Percentiles rank a stretch among this genome's conserved stretches.
Evolutionary conservation across 2,797 vertebrate genomes (phyloP).

Genomic region (Cyclura pinguis): DNA sequence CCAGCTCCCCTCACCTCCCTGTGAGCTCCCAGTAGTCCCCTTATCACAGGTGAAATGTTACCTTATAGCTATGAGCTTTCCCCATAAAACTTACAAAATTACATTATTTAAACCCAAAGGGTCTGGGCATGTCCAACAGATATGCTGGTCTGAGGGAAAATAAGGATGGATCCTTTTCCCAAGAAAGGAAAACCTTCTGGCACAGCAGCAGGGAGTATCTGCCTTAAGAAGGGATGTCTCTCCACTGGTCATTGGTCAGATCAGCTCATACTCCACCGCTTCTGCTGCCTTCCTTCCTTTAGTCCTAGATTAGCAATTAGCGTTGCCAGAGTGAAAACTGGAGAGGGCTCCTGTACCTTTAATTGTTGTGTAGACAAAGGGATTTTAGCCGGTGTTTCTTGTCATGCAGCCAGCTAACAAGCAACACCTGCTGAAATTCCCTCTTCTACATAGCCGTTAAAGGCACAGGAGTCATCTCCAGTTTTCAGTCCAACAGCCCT

Average conservation of each 20-base stretch:
- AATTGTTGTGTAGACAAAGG: too few species aligned
- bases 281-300: background rate
- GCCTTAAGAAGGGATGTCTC: background rate
- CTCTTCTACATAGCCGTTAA: too few species aligned
- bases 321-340: too few species aligned
- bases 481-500: too few species aligned
- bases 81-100: background rate
- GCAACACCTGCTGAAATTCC: too few species aligned
- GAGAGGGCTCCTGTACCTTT: too few species aligned
- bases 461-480: too few species aligned
- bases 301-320: background rate
- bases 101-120: background rate
- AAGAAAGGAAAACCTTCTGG: background rate
- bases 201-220: too few species aligned
- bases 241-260: background rate
- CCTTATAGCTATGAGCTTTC: background rate
- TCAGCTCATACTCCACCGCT: background rate
- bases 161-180: background rate
- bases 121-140: background rate
- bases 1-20: too few species aligned
- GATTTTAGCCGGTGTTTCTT: too few species aligned
- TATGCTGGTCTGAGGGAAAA: background rate
- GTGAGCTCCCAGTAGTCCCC: background rate
- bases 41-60: background rate
- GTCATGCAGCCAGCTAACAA: too few species aligned